These are phyloP conservation scores for Anomalospiza imberbis DNA, from an alignment of 2,797 vertebrate genomes.

Conservation along the genomic window DNA sequence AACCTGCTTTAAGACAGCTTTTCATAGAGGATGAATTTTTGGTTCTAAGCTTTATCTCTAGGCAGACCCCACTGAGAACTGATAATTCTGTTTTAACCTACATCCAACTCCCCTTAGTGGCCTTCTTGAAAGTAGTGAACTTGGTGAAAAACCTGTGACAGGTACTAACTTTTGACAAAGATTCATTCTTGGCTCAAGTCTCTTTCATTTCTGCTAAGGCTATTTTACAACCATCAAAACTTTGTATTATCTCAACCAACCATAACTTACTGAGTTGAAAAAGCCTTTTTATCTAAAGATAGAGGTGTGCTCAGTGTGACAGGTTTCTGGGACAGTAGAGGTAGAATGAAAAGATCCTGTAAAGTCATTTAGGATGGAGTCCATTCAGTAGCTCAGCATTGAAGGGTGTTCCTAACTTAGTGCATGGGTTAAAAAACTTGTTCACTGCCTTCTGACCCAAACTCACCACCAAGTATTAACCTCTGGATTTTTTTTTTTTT, in stretches of 20 bases:
- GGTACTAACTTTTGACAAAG: background rate
- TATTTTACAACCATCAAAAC: slow-evolving; percentile 2
- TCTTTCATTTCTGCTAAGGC: background rate
- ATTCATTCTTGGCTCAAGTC: background rate
- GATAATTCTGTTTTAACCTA: background rate
- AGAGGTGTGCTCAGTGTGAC: background rate
- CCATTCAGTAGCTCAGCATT: background rate
- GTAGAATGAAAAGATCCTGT: slow-evolving; percentile 2
- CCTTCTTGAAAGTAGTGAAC: background rate
- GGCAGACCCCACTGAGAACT: background rate
- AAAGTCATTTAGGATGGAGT: background rate
- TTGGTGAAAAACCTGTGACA: background rate
- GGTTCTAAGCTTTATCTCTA: background rate
- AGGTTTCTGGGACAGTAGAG: background rate
- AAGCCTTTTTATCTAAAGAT: slow-evolving; percentile 32
- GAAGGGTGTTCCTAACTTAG: background rate
- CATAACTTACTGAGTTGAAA: slow-evolving; percentile 31
- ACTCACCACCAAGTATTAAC: background rate
- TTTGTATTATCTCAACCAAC: background rate
- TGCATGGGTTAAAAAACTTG: background rate
- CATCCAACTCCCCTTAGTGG: background rate
- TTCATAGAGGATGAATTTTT: background rate
- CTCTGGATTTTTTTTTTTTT: background rate
- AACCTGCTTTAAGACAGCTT: background rate
- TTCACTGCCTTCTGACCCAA: background rate